These are phyloP conservation scores for Myotis lucifugus DNA, from an alignment of 2,113 vertebrate species.

Conservation along the genomic window DNA sequence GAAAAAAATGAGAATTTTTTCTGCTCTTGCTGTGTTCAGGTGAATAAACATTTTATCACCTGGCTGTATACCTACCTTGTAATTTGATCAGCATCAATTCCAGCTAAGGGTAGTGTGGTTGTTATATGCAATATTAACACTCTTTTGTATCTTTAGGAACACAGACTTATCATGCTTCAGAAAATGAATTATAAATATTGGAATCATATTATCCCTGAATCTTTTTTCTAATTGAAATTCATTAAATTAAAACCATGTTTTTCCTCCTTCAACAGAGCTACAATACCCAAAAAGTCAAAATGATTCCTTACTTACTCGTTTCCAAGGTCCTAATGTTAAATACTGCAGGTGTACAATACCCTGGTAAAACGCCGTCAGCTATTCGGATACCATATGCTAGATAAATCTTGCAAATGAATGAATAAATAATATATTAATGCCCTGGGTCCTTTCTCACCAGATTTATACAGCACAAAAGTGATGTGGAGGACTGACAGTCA, in stretches of 20 bases:
- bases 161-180: background rate
- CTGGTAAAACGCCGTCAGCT: background rate
- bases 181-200: constrained; percentile 25
- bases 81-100: background rate
- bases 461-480: constrained; percentile 43
- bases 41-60: constrained; percentile 36
- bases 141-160: background rate
- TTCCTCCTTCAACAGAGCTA: background rate
- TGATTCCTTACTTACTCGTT: background rate
- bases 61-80: background rate
- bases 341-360: background rate
- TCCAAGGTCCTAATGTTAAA: constrained; percentile 1
- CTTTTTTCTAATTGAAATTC: constrained; percentile 40
- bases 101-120: background rate
- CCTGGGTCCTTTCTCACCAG: background rate
- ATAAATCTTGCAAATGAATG: constrained; percentile 65
- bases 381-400: constrained; percentile 27
- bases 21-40: background rate
- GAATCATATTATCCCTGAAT: background rate
- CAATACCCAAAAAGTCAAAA: background rate
- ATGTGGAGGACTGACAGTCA: background rate
- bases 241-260: background rate
- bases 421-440: constrained; percentile 70
- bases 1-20: background rate
- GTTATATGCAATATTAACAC: background rate